A percentile compares a stretch with the other conserved stretches of the same genome.
These are phyloP conservation scores for Eunapius fragilis DNA, from an alignment of 37 sponge, comb jelly and placozoan genomes.

Conservation along the genomic window DNA sequence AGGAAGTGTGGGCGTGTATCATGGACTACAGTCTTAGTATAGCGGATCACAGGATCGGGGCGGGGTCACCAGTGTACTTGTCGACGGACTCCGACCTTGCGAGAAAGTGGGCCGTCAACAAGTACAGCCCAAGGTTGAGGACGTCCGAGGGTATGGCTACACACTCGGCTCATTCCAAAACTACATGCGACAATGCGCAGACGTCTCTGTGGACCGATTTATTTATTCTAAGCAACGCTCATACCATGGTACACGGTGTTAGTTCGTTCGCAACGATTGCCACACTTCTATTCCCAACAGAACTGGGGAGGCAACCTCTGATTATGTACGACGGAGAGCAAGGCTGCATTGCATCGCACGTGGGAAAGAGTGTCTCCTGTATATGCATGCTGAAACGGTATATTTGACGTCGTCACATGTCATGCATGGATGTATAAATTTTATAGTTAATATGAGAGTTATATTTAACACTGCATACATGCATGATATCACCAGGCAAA, in stretches of 20 bases:
- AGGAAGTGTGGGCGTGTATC: background rate
- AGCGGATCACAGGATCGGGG: constrained; percentile 5
- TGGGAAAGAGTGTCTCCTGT: background rate
- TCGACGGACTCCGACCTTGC: constrained; percentile 28
- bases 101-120: background rate
- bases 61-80: background rate
- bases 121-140: too few species aligned
- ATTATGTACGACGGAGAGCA: too few species aligned
- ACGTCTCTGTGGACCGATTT: constrained; percentile 21
- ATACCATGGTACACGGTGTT: constrained; percentile 7
- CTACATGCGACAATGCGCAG: background rate
- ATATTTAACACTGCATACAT: too few species aligned
- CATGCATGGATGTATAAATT: too few species aligned
- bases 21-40: background rate
- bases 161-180: background rate
- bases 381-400: too few species aligned
- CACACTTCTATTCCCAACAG: background rate
- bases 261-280: constrained; percentile 28
- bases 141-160: background rate
- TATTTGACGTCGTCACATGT: too few species aligned
- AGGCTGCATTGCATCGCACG: background rate
- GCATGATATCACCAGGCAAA: too few species aligned
- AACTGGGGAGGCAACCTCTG: background rate
- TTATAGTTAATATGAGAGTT: too few species aligned
- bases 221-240: background rate